Percentiles rank a stretch among this genome's conserved stretches.
Evolutionary conservation across 2,888 invertebrate species (phyloP).

Genomic region (Mactromeris polynyma): DNA sequence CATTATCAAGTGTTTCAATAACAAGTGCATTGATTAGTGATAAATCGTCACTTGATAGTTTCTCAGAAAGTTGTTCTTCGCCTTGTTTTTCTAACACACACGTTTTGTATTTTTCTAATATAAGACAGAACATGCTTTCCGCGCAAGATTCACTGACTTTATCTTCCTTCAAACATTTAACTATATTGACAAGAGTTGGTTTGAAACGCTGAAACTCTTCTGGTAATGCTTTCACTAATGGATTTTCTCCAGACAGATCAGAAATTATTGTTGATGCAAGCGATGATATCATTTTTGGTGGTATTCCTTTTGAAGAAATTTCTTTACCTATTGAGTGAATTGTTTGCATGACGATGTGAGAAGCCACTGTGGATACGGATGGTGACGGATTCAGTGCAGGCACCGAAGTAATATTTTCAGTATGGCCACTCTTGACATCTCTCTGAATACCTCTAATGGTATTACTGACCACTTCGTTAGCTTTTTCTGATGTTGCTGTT

Average conservation of each 20-base stretch:
- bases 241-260: constrained; percentile 36
- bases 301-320: constrained; percentile 43
- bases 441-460: constrained; percentile 54
- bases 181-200: constrained; percentile 56
- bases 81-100: constrained; percentile 24
- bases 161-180: constrained; percentile 63
- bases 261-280: constrained; percentile 60
- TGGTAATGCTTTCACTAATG: constrained; percentile 25
- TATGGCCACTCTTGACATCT: constrained; percentile 54
- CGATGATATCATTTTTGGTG: constrained; percentile 39
- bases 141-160: constrained; percentile 58
- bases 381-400: constrained; percentile 52
- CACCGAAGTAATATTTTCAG: constrained; percentile 40
- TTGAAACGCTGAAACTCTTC: constrained; percentile 41
- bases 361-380: constrained; percentile 65
- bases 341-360: constrained; percentile 63
- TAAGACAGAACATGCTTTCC: constrained; percentile 68
- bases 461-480: constrained; percentile 42
- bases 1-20: constrained; percentile 67
- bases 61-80: not conserved
- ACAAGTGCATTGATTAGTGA: constrained; percentile 65
- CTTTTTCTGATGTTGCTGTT: constrained; percentile 51
- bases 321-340: constrained; percentile 65
- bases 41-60: constrained; percentile 42
- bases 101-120: constrained; percentile 68